Evolutionary conservation across 1,140 invertebrate species (phyloP).

Genomic region (Leucophenga varia): DNA sequence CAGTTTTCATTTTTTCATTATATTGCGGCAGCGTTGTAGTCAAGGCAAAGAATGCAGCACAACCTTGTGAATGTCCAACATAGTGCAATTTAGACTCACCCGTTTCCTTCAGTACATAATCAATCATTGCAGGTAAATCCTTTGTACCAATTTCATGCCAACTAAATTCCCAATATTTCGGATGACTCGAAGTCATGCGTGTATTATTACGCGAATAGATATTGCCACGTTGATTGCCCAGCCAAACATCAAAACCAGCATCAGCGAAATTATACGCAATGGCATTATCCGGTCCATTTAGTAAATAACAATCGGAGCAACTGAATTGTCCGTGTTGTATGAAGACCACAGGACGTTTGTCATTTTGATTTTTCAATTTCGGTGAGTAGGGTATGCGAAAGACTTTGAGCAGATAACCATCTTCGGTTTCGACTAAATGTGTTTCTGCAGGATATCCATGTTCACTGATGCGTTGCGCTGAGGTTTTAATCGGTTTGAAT

Average conservation of each 20-base stretch:
- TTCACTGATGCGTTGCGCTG: slow-evolving; percentile 38
- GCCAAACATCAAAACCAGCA: slow-evolving; percentile 71
- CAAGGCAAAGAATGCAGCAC: slow-evolving; percentile 62
- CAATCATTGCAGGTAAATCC: slow-evolving; percentile 70
- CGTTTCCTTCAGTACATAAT: slow-evolving; percentile 66
- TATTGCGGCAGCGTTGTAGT: slow-evolving; percentile 60
- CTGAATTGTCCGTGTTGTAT: slow-evolving; percentile 79
- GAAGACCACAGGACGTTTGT: slow-evolving; percentile 58
- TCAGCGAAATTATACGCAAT: slow-evolving; percentile 64
- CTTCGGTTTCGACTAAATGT: slow-evolving; percentile 57
- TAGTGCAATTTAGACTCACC: slow-evolving; percentile 61
- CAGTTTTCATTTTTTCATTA: slow-evolving; percentile 60
- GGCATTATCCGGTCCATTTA: slow-evolving; percentile 66
- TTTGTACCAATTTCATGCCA: slow-evolving; percentile 70
- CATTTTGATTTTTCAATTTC: slow-evolving; percentile 32
- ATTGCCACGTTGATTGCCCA: slow-evolving; percentile 67
- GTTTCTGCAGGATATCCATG: slow-evolving; percentile 62
- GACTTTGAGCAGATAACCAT: slow-evolving; percentile 61
- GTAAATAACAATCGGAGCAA: slow-evolving; percentile 74
- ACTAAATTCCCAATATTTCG: slow-evolving; percentile 64
- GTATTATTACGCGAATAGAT: slow-evolving; percentile 65
- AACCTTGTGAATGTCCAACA: slow-evolving; percentile 67
- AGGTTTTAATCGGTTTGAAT: slow-evolving; percentile 35
- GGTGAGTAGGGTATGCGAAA: slow-evolving; percentile 58
- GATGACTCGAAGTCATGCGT: slow-evolving; percentile 59